A percentile compares a stretch with the other conserved stretches of the same genome.
Conservation (phyloP, 1,140 invertebrate species). For the Halesus radiatus region DNA sequence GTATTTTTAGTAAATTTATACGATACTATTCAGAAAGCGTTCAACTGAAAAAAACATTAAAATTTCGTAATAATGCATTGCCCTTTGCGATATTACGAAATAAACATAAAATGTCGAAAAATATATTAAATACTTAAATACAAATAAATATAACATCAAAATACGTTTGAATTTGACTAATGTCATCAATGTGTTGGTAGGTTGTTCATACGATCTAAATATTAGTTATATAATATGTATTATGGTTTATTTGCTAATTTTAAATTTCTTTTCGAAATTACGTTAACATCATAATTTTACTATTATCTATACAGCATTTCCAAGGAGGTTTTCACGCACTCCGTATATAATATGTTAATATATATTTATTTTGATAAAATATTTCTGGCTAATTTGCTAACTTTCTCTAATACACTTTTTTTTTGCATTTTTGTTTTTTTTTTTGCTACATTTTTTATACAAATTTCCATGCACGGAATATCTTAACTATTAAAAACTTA, state of each 20-base stretch:
- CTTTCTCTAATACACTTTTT: no score
- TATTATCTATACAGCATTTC: conserved; percentile 74
- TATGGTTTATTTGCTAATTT: conserved; percentile 56
- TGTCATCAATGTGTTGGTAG: conserved; percentile 43
- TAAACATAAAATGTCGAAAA: background rate
- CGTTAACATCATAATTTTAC: conserved; percentile 57
- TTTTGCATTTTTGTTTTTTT: no score
- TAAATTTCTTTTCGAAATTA: conserved; percentile 3
- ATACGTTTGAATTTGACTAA: background rate
- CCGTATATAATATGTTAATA: conserved; percentile 15
- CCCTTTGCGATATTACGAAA: conserved; percentile 52
- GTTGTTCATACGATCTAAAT: conserved; percentile 37
- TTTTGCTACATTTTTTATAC: background rate
- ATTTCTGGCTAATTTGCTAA: background rate
- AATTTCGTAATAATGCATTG: conserved; percentile 46
- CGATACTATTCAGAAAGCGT: background rate
- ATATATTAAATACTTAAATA: background rate
- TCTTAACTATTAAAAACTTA: background rate
- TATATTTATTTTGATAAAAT: conserved; percentile 18
- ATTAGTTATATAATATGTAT: background rate
- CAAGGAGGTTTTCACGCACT: conserved; percentile 19
- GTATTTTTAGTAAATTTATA: conserved; percentile 20
- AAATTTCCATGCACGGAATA: background rate
- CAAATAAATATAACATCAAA: background rate
- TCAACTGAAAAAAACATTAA: conserved; percentile 2